phyloP scores from a whole-genome alignment of 1,140 invertebrate genomes.

The Drosophila kanapiae region DNA sequence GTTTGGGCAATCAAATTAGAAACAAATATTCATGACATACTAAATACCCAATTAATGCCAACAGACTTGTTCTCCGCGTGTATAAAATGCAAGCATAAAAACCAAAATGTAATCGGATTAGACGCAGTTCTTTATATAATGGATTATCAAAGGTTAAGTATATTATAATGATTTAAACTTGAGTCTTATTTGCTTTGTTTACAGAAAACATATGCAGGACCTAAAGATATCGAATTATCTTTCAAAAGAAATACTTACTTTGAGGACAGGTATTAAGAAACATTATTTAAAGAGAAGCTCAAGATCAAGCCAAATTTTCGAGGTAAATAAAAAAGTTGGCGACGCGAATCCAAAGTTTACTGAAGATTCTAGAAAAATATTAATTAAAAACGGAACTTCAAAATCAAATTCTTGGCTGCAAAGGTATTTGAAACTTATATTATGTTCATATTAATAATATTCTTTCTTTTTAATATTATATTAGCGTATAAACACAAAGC shows the following conservation, averaged over 20 bases:
- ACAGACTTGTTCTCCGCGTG: slow-evolving; percentile 9
- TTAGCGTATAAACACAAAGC: no score
- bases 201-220: slow-evolving; percentile 6
- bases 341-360: no score
- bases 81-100: not conserved
- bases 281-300: not conserved
- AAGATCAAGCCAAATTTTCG: not conserved
- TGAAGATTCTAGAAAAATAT: not conserved
- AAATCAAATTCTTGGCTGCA: not conserved
- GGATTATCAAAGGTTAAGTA: slow-evolving; percentile 16
- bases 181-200: not conserved
- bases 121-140: slow-evolving; percentile 1
- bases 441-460: not conserved
- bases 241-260: slow-evolving; percentile 3
- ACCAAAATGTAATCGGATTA: not conserved
- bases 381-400: not conserved
- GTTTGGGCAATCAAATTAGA: not conserved
- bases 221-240: slow-evolving; percentile 3
- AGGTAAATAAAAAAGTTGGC: not conserved
- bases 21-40: slow-evolving; percentile 14
- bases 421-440: not conserved
- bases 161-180: not conserved
- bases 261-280: not conserved
- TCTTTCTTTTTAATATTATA: not conserved
- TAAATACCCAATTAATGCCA: slow-evolving; percentile 18